A percentile compares a stretch with the other conserved stretches of the same genome.
Evolutionary conservation across 2,113 vertebrate genomes (phyloP).

Genomic region (Pteronura brasiliensis): DNA sequence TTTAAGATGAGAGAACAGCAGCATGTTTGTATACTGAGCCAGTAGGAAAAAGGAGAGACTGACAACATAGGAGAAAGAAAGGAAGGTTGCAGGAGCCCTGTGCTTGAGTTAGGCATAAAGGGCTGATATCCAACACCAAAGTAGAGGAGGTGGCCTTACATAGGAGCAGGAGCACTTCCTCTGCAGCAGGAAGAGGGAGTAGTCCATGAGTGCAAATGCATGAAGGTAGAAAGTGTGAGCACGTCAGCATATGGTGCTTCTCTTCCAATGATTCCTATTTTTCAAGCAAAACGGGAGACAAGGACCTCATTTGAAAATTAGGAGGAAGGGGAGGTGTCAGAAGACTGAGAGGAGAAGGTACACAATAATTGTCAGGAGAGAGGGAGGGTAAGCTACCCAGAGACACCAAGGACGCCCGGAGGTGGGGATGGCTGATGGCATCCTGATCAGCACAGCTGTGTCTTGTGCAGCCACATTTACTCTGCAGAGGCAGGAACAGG

Average conservation of each 20-base stretch:
- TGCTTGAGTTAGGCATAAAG: background rate
- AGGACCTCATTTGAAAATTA: background rate
- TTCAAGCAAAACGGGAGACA: background rate
- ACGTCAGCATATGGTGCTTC: background rate
- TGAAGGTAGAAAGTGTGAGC: accelerated
- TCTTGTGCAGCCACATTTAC: background rate
- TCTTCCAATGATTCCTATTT: background rate
- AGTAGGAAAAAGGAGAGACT: background rate
- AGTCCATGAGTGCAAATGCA: background rate
- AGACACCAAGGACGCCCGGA: background rate
- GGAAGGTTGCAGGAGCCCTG: background rate
- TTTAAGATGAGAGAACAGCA: background rate
- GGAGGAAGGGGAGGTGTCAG: background rate
- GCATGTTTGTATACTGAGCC: background rate
- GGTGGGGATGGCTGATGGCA: background rate
- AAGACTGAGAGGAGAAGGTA: background rate
- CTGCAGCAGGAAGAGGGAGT: background rate
- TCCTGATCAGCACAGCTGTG: accelerated
- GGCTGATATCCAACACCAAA: background rate
- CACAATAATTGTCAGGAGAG: background rate
- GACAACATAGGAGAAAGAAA: background rate
- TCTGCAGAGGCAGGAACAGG: background rate
- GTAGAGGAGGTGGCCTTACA: background rate
- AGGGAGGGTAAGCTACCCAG: background rate
- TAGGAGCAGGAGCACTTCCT: background rate